Base-by-base conservation (phyloP, 2,113 vertebrate species). In the Coptodon bakossiorum region DNA sequence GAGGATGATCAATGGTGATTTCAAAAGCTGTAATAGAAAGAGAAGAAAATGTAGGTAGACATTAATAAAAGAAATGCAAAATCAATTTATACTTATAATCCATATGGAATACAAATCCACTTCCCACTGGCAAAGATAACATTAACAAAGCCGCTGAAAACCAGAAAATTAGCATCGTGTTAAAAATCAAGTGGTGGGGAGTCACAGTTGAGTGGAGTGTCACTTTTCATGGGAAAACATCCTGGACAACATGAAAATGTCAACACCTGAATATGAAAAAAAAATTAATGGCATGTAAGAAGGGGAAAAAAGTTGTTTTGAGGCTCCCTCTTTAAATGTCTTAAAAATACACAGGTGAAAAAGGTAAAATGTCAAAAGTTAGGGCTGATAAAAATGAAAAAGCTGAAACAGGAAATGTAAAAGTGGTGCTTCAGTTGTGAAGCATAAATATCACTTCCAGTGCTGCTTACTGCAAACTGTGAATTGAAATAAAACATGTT, bases 1-100 rank as follows among this genome's bases (percentile, higher is more conserved):
- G 98, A 24, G 98, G 98, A 89, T 99, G 98, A 94, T 99, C 98
- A 19, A 99, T 99, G 56, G 98, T 99, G 96, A 99, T 98, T 92
- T 99, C 98, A 94, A 99, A 99, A 6, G 98, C 98, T 99, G 96
- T 6, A 5, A 96, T 94, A 82, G 82, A 88, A 90, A 85, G 66
- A 40, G 52, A 57, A 93, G 82, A 94, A 91, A 90, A 82, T 73
- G 17, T 31, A 88, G 50, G 82, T 31, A 84, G 34, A 53, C 24
- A 14, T 88, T 36, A 52, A 50, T 89, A 52, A 91, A 82, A 24
- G 27, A 73, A 48, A 66, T 11, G 24, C 53, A 68, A 40, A 36
- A 36, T 43, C 45, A 59, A 29, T 19, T 34, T 52, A 16, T 34
- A 43, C 16, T 63, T 4, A 29, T 56, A 7, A 81, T 76, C 19